Conservation (phyloP, 35 echinoderm and acorn worm genomes). For the Lytechinus variegatus region DNA sequence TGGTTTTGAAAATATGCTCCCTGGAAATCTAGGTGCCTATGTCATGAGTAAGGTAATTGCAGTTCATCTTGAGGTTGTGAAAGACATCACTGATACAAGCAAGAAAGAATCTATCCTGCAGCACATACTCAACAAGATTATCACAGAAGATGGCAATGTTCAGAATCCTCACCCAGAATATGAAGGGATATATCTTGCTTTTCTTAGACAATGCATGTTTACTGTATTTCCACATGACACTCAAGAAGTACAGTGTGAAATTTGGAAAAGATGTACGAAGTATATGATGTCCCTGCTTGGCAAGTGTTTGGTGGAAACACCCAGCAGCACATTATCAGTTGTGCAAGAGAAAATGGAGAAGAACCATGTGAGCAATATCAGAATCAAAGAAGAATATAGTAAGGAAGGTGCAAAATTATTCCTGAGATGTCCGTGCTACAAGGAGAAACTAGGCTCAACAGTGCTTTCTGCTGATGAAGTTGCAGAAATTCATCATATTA, state of each 20-base stretch:
- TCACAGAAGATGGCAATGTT: neutral
- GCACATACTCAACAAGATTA: neutral
- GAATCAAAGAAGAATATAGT: neutral
- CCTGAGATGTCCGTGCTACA: neutral
- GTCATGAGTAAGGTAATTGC: slow-evolving; percentile 1
- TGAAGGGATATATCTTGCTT: neutral
- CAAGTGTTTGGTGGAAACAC: neutral
- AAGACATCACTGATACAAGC: neutral
- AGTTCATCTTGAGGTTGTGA: neutral
- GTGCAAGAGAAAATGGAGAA: too few relatives aligned
- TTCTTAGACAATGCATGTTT: neutral
- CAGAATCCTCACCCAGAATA: neutral
- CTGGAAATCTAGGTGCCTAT: neutral
- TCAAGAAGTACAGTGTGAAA: neutral
- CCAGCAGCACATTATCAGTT: neutral
- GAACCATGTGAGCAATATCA: neutral
- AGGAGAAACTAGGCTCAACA: neutral
- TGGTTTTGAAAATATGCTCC: neutral
- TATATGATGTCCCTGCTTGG: neutral
- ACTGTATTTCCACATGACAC: neutral
- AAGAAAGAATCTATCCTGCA: neutral
- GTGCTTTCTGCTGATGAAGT: neutral
- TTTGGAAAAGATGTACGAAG: neutral
- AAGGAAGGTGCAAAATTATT: neutral
- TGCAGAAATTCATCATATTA: neutral